These are phyloP conservation scores for Porites cylindrica DNA, from an alignment of 92 coral and sea anemone species.

Conservation along the genomic window DNA sequence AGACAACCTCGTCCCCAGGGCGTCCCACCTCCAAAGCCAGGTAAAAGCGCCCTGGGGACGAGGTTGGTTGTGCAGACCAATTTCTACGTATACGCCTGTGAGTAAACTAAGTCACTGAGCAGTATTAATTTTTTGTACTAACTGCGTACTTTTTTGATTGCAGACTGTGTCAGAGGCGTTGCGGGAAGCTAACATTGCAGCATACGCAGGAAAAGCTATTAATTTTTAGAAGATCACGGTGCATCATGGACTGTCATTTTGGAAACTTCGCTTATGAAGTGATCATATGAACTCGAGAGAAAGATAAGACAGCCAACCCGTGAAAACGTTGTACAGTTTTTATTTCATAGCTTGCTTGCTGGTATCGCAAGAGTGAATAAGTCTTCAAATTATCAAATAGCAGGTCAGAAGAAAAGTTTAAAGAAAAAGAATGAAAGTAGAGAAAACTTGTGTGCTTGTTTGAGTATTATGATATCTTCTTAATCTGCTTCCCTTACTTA, in stretches of 20 bases:
- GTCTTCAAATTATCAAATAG: not conserved
- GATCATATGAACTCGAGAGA: not conserved
- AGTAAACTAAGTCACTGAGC: too few relatives aligned
- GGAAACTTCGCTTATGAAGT: not conserved
- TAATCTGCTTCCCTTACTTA: too few relatives aligned
- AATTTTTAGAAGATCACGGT: constrained; percentile 66
- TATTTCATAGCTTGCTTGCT: constrained; percentile 4
- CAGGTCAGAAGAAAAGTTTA: not conserved
- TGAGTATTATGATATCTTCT: too few relatives aligned
- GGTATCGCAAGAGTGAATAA: not conserved
- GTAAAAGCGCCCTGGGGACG: too few relatives aligned
- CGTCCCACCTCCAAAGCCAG: too few relatives aligned
- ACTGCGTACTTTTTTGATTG: not conserved
- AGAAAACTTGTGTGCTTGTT: too few relatives aligned
- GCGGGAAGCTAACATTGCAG: constrained; percentile 96
- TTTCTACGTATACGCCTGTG: too few relatives aligned
- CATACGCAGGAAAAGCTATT: constrained; percentile 98
- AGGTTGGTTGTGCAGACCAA: too few relatives aligned
- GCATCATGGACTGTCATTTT: too few relatives aligned
- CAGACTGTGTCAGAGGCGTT: constrained; percentile 99
- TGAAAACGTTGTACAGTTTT: constrained; percentile 31
- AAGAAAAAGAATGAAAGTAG: too few relatives aligned
- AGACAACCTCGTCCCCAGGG: too few relatives aligned
- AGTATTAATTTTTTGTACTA: too few relatives aligned
- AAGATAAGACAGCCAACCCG: constrained; percentile 5